Evolutionary conservation across 2,797 vertebrate genomes (phyloP).

Genomic region (Enteromius mattozi): DNA sequence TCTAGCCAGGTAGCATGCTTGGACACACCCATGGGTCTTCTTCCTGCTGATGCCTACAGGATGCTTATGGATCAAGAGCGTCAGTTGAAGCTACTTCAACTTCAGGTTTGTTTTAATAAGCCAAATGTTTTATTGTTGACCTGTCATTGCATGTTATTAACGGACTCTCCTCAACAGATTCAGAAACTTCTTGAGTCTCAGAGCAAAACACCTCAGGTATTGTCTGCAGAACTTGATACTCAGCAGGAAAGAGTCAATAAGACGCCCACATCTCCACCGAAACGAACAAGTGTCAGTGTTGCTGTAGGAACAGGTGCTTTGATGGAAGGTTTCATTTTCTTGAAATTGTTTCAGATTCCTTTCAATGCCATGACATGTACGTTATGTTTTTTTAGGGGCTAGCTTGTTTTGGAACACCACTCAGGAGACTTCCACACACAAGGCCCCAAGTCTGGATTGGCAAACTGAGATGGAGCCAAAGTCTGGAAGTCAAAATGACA

Average conservation of each 20-base stretch:
- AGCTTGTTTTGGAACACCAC: constrained; percentile 88
- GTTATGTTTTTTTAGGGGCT: constrained; percentile 77
- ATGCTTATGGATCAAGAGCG: constrained; percentile 90
- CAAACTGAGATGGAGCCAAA: constrained; percentile 67
- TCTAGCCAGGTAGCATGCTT: constrained; percentile 57
- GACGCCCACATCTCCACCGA: constrained; percentile 61
- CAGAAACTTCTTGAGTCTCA: constrained; percentile 91
- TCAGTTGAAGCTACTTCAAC: constrained; percentile 92
- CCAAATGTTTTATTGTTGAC: background rate
- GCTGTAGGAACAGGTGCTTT: constrained; percentile 91
- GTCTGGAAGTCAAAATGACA: constrained; percentile 55
- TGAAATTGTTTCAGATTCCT: background rate
- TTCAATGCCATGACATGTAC: background rate
- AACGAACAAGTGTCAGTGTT: constrained; percentile 81
- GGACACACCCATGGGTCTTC: constrained; percentile 65
- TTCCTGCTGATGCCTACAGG: constrained; percentile 83
- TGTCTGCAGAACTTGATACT: constrained; percentile 46
- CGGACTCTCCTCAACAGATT: constrained; percentile 77
- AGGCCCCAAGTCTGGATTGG: constrained; percentile 59
- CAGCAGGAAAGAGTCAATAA: constrained; percentile 65
- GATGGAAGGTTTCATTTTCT: background rate
- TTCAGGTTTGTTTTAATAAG: constrained; percentile 80
- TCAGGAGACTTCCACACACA: constrained; percentile 55
- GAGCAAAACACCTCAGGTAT: constrained; percentile 62
- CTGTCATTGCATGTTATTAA: background rate